These are phyloP conservation scores for Monarcha castaneiventris DNA, from an alignment of 2,113 vertebrate genomes.

Conservation along the genomic window DNA sequence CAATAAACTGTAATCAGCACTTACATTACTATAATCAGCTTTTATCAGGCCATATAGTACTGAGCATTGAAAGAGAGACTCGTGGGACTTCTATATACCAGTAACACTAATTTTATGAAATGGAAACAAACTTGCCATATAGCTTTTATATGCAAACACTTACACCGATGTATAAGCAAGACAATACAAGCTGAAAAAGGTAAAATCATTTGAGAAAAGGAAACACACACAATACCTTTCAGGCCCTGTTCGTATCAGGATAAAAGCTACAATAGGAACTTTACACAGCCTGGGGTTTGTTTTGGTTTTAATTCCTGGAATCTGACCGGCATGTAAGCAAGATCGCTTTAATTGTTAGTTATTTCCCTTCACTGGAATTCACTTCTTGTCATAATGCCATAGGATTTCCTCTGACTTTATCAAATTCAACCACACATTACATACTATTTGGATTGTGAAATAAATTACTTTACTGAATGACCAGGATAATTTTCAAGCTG, in stretches of 20 bases:
- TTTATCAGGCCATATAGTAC: not conserved
- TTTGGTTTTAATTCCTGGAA: constrained; percentile 39
- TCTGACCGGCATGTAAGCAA: not conserved
- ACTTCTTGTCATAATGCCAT: not conserved
- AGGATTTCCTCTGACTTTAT: constrained; percentile 38
- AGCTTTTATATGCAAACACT: not conserved
- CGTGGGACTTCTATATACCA: not conserved
- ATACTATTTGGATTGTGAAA: not conserved
- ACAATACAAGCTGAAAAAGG: not conserved
- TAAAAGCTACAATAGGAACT: not conserved
- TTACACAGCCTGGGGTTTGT: not conserved
- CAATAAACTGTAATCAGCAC: not conserved
- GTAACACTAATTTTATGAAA: not conserved
- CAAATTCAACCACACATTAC: not conserved
- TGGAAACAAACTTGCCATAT: not conserved
- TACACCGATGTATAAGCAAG: not conserved
- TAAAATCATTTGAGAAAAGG: not conserved
- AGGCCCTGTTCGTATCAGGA: not conserved
- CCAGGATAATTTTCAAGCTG: not conserved
- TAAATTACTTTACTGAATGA: not conserved
- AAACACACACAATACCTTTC: not conserved
- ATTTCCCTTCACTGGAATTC: constrained; percentile 27
- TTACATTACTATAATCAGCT: not conserved
- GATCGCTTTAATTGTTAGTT: not conserved
- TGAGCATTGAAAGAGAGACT: not conserved